Evolutionary conservation across 2,797 vertebrate genomes (phyloP).

Genomic region (Babyrousa celebensis): DNA sequence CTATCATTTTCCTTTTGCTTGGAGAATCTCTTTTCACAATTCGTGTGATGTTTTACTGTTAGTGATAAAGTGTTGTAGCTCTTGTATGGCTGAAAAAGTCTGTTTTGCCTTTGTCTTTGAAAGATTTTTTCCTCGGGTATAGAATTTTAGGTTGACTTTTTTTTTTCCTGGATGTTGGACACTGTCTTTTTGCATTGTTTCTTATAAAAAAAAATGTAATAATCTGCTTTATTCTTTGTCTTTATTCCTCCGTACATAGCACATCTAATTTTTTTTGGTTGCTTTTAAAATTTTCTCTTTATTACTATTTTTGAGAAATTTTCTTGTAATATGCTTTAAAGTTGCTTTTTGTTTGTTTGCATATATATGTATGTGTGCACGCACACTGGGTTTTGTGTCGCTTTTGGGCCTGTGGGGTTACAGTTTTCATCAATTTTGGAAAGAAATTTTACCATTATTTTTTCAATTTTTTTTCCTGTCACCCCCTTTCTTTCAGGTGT

Average conservation of each 20-base stretch:
- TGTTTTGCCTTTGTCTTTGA: background rate
- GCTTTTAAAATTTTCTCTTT: background rate
- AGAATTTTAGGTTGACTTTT: conserved; percentile 22
- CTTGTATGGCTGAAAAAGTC: background rate
- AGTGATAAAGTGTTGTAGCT: background rate
- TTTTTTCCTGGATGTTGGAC: background rate
- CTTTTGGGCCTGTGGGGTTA: background rate
- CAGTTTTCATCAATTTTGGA: background rate
- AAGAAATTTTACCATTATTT: background rate
- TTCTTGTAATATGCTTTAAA: background rate
- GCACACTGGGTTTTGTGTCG: background rate
- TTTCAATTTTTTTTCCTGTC: background rate
- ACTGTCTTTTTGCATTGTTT: background rate
- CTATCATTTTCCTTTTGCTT: background rate
- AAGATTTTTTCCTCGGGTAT: background rate
- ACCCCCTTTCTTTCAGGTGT: background rate
- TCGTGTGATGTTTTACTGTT: background rate
- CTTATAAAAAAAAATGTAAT: background rate
- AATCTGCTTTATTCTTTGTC: background rate
- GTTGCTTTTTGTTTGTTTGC: background rate
- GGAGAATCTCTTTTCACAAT: background rate
- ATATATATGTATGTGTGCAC: background rate
- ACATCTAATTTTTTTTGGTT: background rate
- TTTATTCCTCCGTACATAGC: background rate
- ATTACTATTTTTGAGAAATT: background rate